Evolutionary conservation across 2,113 vertebrate genomes (phyloP).

Genomic region (Apistogramma diplotaenia): DNA sequence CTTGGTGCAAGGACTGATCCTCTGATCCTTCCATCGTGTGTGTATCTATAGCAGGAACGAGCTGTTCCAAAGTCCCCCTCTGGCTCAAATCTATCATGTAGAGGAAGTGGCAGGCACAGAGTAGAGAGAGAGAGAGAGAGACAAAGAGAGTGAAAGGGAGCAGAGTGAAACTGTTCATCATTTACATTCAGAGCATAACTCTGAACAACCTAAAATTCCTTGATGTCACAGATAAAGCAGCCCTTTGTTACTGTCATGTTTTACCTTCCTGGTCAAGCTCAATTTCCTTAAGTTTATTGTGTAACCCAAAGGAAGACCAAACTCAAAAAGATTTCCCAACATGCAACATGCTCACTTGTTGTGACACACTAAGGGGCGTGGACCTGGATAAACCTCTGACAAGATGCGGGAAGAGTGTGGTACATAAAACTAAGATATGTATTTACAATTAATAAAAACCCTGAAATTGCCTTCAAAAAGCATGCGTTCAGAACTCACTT

Average conservation of each 20-base stretch:
- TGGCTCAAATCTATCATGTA: conserved; percentile 47
- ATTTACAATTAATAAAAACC: neutral
- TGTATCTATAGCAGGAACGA: conserved; percentile 33
- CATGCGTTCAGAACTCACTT: neutral
- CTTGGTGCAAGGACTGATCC: neutral
- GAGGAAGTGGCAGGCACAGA: neutral
- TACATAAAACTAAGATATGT: neutral
- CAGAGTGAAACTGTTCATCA: neutral
- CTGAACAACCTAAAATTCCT: neutral
- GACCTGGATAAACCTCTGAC: neutral
- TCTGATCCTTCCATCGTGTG: conserved; percentile 49
- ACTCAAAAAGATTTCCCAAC: neutral
- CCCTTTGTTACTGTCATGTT: neutral
- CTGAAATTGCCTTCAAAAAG: neutral
- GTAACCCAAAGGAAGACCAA: neutral
- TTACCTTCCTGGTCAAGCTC: neutral
- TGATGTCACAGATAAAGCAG: neutral
- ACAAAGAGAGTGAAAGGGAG: neutral
- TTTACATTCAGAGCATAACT: neutral
- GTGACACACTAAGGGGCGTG: conserved; percentile 7
- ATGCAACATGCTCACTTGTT: neutral
- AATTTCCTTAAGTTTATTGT: neutral
- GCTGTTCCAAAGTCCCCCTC: conserved; percentile 55
- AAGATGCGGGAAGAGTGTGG: neutral
- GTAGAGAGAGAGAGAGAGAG: neutral